These are phyloP conservation scores for Distichodus sexfasciatus DNA, from an alignment of 2,797 vertebrate genomes.

Conservation along the genomic window DNA sequence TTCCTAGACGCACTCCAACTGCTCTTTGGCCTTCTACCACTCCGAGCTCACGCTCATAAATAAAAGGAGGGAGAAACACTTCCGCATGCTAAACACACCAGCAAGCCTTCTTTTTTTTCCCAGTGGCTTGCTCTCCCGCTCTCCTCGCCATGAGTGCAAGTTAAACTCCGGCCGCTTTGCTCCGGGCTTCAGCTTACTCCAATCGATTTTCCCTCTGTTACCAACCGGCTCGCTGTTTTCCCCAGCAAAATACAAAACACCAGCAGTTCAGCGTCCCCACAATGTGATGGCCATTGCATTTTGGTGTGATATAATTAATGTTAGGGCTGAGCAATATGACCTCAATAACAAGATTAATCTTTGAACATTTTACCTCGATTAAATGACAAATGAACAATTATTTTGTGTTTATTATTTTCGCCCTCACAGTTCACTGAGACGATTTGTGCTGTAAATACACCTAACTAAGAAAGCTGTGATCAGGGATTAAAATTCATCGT, in stretches of 20 bases:
- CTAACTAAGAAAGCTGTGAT: no score
- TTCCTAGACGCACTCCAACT: conserved; percentile 6
- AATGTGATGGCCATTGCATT: conserved; percentile 3
- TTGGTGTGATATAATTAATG: conserved; percentile 11
- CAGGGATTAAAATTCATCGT: no score
- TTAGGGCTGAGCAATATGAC: no score
- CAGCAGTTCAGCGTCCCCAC: background rate
- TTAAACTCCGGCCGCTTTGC: conserved; percentile 39
- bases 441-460: no score
- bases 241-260: conserved; percentile 10
- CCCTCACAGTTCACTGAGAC: no score
- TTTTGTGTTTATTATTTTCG: no score
- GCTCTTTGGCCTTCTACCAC: conserved; percentile 20
- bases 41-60: conserved; percentile 40
- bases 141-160: conserved; percentile 8
- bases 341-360: no score
- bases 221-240: conserved; percentile 18
- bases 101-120: conserved; percentile 25
- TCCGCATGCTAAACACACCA: conserved; percentile 27
- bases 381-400: no score
- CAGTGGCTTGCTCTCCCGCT: conserved; percentile 22
- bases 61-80: conserved; percentile 47
- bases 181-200: conserved; percentile 29
- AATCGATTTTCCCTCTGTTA: conserved; percentile 39
- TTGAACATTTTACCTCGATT: no score